phyloP scores from a whole-genome alignment of 2,888 invertebrate species.

The Lasioglossum morio region DNA sequence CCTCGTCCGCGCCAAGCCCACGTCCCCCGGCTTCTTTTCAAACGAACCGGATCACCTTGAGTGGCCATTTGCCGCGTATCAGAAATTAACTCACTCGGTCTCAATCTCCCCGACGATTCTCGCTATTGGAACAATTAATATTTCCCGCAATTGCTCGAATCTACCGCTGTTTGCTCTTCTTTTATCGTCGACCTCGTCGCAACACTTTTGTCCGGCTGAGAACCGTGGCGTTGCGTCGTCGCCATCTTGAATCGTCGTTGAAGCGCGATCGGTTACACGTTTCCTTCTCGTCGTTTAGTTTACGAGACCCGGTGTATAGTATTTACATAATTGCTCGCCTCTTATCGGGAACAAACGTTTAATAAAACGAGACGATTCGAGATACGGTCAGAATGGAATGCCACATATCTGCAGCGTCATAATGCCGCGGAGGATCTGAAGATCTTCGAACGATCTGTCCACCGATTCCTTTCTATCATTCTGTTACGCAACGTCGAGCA shows the following conservation, averaged over 20 bases:
- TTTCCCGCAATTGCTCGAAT: neutral
- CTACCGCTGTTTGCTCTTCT: neutral
- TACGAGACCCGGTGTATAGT: neutral
- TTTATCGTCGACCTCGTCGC: conserved; percentile 9
- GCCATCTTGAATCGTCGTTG: neutral
- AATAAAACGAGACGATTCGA: neutral
- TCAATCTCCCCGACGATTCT: neutral
- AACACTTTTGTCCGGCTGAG: too few relatives aligned
- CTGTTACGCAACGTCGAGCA: neutral
- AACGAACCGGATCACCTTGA: conserved; percentile 36
- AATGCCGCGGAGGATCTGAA: neutral
- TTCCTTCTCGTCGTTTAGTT: neutral
- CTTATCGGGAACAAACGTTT: neutral
- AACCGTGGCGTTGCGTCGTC: neutral
- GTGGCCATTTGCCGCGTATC: conserved; percentile 5
- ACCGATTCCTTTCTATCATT: neutral
- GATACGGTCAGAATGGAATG: neutral
- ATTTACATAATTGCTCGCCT: conserved; percentile 1
- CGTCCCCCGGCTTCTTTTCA: neutral
- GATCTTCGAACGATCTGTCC: neutral
- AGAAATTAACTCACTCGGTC: conserved; percentile 14
- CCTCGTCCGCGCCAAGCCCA: neutral
- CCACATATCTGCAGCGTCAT: neutral
- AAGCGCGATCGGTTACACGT: neutral
- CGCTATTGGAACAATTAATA: neutral